Conservation (phyloP, 2,797 vertebrate species). For the Holocentrus rufus region DNA sequence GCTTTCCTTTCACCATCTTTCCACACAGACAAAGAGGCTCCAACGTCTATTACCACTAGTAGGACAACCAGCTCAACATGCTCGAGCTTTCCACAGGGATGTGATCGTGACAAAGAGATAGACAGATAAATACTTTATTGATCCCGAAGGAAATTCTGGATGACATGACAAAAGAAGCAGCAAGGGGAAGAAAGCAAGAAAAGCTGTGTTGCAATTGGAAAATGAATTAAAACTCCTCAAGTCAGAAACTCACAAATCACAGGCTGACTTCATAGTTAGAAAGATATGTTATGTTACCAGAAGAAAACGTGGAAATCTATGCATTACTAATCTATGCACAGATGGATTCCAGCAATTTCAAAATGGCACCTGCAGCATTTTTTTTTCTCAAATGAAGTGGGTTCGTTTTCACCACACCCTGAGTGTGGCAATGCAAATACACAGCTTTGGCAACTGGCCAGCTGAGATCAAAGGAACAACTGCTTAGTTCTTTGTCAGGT, state of each 20-base stretch:
- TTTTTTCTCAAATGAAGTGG: too few relatives aligned
- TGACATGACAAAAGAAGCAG: not conserved
- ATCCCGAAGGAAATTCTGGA: too few relatives aligned
- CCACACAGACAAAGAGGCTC: constrained; percentile 73
- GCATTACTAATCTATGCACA: not conserved
- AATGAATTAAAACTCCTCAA: not conserved
- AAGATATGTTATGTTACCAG: not conserved
- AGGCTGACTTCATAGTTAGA: too few relatives aligned
- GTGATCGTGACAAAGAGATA: constrained; percentile 2
- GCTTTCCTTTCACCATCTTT: constrained; percentile 72
- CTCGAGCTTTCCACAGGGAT: constrained; percentile 18
- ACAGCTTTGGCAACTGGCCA: too few relatives aligned
- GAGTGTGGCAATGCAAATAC: too few relatives aligned
- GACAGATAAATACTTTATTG: too few relatives aligned
- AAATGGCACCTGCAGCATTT: too few relatives aligned
- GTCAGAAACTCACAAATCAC: too few relatives aligned
- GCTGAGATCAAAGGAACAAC: too few relatives aligned
- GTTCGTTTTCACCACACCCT: too few relatives aligned
- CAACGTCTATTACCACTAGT: constrained; percentile 57
- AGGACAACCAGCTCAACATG: constrained; percentile 21
- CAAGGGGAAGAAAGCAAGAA: not conserved
- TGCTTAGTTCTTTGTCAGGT: constrained; percentile 11
- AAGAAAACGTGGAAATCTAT: not conserved
- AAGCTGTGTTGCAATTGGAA: not conserved
- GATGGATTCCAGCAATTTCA: not conserved